Conservation (phyloP, 2,888 invertebrate species). For the Troglohyphantes excavatus region DNA sequence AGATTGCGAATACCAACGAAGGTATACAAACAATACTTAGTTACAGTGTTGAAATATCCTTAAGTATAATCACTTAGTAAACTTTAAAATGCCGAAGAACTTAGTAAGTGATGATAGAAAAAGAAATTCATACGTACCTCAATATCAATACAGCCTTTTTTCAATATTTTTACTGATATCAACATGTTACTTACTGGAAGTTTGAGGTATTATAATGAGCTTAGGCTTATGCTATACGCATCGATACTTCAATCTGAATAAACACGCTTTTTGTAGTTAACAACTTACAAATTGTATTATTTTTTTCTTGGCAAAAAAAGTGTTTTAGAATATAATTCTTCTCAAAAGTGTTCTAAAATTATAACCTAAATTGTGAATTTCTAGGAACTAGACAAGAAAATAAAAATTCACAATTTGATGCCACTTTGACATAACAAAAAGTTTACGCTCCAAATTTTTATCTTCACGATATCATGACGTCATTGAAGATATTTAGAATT, state of each 20-base stretch:
- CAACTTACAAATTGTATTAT: neutral
- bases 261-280: neutral
- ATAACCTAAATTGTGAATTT: conserved; percentile 25
- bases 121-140: conserved; percentile 59
- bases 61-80: neutral
- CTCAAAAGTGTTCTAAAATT: conserved; percentile 6
- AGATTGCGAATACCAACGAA: neutral
- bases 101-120: neutral
- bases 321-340: neutral
- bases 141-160: conserved; percentile 78
- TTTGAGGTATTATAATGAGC: conserved; percentile 15
- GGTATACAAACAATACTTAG: neutral
- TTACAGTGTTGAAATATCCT: neutral
- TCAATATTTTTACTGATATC: conserved; percentile 78
- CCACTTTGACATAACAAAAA: conserved; percentile 7
- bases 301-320: neutral
- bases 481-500: too few species aligned
- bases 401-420: conserved; percentile 10
- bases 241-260: neutral
- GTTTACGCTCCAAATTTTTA: too few species aligned
- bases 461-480: too few species aligned
- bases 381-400: conserved; percentile 36
- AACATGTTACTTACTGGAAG: conserved; percentile 67
- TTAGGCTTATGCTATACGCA: conserved; percentile 63
- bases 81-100: neutral